phyloP scores from a whole-genome alignment of 1,140 invertebrate species.

The Orchestia grillus region DNA sequence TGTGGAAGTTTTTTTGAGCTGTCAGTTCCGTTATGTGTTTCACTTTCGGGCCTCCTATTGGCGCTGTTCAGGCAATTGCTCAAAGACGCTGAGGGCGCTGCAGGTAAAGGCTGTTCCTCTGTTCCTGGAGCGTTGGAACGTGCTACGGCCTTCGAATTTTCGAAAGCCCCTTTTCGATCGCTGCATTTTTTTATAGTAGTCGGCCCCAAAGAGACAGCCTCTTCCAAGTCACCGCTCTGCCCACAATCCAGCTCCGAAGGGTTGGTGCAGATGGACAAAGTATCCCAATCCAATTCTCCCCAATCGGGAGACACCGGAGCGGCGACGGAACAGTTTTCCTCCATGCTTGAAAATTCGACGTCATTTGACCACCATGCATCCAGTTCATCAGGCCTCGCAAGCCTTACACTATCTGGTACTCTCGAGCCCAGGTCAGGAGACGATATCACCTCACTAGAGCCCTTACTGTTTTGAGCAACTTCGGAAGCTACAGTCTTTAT shows the following conservation, averaged over 20 bases:
- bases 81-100: neutral
- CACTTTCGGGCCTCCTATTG: neutral
- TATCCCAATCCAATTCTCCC: conserved; percentile 10
- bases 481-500: neutral
- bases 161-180: neutral
- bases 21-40: neutral
- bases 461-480: neutral
- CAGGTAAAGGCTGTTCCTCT: neutral
- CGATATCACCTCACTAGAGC: neutral
- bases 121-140: neutral
- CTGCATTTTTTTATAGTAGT: neutral
- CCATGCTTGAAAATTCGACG: neutral
- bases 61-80: neutral
- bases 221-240: neutral
- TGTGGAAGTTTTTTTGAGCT: neutral
- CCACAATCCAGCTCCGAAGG: neutral
- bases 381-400: neutral
- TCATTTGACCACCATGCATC: neutral
- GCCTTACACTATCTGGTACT: neutral
- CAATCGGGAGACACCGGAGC: neutral
- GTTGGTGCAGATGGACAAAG: conserved; percentile 24
- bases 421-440: neutral
- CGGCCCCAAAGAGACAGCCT: neutral
- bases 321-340: neutral
- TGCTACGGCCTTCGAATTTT: neutral